Evolutionary conservation across 1,140 invertebrate species (phyloP).

Genomic region (Drosophila takahashii): DNA sequence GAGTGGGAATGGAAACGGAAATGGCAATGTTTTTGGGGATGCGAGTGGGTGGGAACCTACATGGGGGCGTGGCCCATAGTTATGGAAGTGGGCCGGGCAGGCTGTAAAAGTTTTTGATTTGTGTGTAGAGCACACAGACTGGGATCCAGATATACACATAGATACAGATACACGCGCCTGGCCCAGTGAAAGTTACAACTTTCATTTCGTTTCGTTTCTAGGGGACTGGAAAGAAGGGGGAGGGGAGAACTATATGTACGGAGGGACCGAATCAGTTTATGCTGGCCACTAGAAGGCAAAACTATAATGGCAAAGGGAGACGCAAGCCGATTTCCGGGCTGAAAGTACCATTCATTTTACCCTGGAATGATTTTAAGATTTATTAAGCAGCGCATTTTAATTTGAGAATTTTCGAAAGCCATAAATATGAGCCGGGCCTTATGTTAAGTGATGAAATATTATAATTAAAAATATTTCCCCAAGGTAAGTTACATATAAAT

Average conservation of each 20-base stretch:
- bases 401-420: background rate
- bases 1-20: constrained; percentile 31
- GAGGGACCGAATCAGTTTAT: constrained; percentile 23
- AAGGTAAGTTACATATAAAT: background rate
- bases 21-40: constrained; percentile 1
- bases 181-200: constrained; percentile 70
- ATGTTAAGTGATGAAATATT: background rate
- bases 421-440: background rate
- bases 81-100: constrained; percentile 30
- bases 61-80: constrained; percentile 23
- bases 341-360: constrained; percentile 13
- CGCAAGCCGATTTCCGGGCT: constrained; percentile 19
- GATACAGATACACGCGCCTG: constrained; percentile 32
- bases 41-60: constrained; percentile 13
- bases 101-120: constrained; percentile 79
- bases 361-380: background rate
- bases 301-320: constrained; percentile 32
- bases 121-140: constrained; percentile 57
- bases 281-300: constrained; percentile 43
- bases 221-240: background rate
- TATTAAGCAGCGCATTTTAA: constrained; percentile 1
- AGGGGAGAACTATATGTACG: constrained; percentile 1
- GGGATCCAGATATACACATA: constrained; percentile 19
- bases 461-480: background rate
- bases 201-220: constrained; percentile 64